A percentile compares a stretch with the other conserved stretches of the same genome.
Conservation (phyloP, 2,888 invertebrate species). For the Apamea sordens region DNA sequence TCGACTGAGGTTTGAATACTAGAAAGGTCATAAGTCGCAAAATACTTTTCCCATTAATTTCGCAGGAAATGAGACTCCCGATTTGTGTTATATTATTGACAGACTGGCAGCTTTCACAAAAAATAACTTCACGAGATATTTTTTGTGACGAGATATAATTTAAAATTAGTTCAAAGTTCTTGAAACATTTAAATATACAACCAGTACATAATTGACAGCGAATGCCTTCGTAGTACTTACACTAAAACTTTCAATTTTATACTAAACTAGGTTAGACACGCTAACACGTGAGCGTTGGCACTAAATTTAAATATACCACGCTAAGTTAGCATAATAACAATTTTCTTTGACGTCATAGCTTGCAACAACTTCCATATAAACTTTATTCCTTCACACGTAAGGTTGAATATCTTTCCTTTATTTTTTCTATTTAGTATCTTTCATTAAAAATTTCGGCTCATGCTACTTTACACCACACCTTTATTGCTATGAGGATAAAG, state of each 20-base stretch:
- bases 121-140: not conserved
- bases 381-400: conserved; percentile 54
- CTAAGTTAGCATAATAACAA: conserved; percentile 74
- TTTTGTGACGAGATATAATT: not conserved
- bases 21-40: not conserved
- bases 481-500: conserved; percentile 18
- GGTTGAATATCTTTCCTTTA: conserved; percentile 22
- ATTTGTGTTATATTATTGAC: not conserved
- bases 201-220: conserved; percentile 27
- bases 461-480: not conserved
- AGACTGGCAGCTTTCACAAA: not conserved
- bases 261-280: conserved; percentile 68
- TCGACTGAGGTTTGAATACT: not conserved
- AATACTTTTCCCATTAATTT: no score
- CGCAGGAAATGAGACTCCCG: not conserved
- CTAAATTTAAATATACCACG: conserved; percentile 58
- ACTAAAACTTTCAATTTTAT: conserved; percentile 62
- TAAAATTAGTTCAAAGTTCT: not conserved
- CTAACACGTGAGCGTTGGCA: conserved; percentile 56
- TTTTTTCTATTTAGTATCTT: conserved; percentile 22
- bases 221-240: conserved; percentile 25
- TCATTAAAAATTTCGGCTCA: conserved; percentile 32
- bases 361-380: conserved; percentile 53
- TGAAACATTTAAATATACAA: not conserved
- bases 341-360: conserved; percentile 82